Base-by-base conservation (phyloP, 2,888 invertebrate species). In the Icerya purchasi region DNA sequence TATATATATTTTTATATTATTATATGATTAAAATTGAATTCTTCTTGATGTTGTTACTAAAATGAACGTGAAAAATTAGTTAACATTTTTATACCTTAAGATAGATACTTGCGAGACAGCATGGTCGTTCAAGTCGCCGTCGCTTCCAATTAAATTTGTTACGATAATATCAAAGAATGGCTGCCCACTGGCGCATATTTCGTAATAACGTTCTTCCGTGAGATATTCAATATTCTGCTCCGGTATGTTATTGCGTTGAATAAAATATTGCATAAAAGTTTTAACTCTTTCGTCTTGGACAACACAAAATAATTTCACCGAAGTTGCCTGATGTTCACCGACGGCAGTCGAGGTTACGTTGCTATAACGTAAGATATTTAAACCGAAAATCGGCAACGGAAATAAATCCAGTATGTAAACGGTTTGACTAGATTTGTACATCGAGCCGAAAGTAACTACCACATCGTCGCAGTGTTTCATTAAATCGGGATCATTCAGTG, bases 301-400 rank as follows among this genome's bases (percentile, higher is more conserved):
- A 77, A 59, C 72, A 70, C n/a, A 79, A 67, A 53, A 71, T 71
- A 59, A 72, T 68, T 19, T 71, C 70, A 52, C 76, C 76, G 58
- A 74, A 72, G 66, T 76, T 19, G 5, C 22, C 23, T 59, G 23
- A n/a, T n/a, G n/a, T 36, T 61, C 20, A 18, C 25, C 53, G 19
- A 25, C 22, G 55, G 53, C 23, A 14, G 54, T 24, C 18, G 36
- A 76, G 21, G 80, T 70, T 68, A 81, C 70, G 58, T 56, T 52
- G 10, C 23, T 3, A 20, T 56, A 53, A 20, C 60, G 56, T 22
- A 60, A 25, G 3, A 60, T 51, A 22, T 75, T 69, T 52, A 82
- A 68, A 0, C 82, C 82, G 66, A 80, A 76, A 52, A 81, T 65
- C 1, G 83, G 83, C 68, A 82, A 79, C 3, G 78, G 77, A 64